These are phyloP conservation scores for Vipera latastei DNA, from an alignment of 2,797 vertebrate genomes.

Conservation along the genomic window DNA sequence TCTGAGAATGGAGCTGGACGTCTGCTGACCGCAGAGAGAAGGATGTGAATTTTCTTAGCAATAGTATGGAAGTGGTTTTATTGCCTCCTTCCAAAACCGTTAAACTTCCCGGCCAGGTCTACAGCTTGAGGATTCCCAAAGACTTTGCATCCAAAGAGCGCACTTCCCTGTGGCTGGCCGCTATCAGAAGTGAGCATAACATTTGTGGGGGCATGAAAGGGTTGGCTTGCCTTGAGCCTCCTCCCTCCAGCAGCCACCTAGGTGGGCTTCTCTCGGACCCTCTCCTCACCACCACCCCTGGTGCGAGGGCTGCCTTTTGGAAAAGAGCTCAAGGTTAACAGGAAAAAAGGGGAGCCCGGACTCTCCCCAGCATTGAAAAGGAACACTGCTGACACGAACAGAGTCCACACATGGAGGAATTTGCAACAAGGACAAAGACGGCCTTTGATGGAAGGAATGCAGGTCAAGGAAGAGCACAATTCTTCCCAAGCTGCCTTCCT, in stretches of 20 bases:
- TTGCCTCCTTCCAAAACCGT: background rate
- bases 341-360: no score
- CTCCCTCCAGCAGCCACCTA: background rate
- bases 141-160: background rate
- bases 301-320: no score
- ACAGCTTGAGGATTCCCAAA: background rate
- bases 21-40: background rate
- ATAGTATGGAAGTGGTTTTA: background rate
- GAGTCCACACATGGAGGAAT: background rate
- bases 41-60: background rate
- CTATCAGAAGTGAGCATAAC: background rate
- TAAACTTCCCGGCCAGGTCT: background rate
- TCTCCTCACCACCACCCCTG: background rate
- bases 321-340: background rate
- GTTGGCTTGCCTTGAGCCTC: background rate
- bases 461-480: background rate
- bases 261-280: background rate
- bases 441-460: background rate
- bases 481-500: background rate
- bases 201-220: background rate
- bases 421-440: background rate
- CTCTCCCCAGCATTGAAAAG: background rate
- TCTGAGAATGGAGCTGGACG: background rate
- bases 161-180: rapidly evolving
- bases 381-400: background rate